Evolutionary conservation across 2,797 vertebrate genomes (phyloP).

Genomic region (Chloroceryle amazona): DNA sequence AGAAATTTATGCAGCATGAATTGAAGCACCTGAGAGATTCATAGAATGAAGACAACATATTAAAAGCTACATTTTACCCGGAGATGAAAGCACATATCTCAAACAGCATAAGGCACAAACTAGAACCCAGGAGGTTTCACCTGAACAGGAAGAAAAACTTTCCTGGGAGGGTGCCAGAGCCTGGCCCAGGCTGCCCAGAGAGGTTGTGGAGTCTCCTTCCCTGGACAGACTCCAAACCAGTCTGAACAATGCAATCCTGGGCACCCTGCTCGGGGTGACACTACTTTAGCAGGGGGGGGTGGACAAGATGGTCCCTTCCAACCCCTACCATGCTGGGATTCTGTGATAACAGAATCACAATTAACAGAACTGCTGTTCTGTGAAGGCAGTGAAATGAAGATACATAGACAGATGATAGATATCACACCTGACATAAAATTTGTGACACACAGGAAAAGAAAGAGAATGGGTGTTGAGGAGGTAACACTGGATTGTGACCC

Average conservation of each 20-base stretch:
- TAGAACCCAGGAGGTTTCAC: neutral
- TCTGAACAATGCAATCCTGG: neutral
- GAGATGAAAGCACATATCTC: neutral
- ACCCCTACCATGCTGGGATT: neutral
- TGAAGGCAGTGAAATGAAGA: neutral
- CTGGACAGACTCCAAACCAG: neutral
- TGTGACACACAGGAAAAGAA: neutral
- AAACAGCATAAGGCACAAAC: neutral
- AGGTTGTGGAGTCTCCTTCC: neutral
- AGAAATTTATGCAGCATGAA: neutral
- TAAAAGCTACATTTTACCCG: neutral
- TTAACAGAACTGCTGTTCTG: neutral
- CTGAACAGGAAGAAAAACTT: neutral
- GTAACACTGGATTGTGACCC: neutral
- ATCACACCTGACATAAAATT: neutral
- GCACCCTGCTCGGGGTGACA: neutral
- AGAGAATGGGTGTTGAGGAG: neutral
- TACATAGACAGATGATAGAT: neutral
- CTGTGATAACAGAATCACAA: neutral
- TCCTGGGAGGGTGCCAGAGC: neutral
- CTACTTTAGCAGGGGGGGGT: neutral
- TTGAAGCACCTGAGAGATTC: neutral
- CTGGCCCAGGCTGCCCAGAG: neutral
- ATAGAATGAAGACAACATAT: neutral
- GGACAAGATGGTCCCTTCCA: neutral